phyloP scores from a whole-genome alignment of 2,113 vertebrate genomes.

The Saccopteryx leptura region DNA sequence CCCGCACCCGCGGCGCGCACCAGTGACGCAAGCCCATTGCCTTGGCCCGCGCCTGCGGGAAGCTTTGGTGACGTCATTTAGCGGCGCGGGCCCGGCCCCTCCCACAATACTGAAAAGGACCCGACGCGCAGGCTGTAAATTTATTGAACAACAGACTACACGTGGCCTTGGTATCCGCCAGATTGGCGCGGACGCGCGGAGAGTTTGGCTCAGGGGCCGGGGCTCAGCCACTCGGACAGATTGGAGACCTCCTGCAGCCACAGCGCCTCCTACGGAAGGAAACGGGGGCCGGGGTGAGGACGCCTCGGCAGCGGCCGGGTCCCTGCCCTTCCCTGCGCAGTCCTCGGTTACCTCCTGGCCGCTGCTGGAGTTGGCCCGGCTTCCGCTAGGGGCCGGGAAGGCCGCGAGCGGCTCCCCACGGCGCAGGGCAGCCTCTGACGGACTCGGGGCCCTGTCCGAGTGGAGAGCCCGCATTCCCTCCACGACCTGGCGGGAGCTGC shows the following conservation, averaged over 20 bases:
- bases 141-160: constrained; percentile 53
- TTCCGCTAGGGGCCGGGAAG: not conserved
- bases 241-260: constrained; percentile 82
- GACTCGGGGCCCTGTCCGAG: not conserved
- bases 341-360: constrained; percentile 37
- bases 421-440: not conserved
- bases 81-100: not conserved
- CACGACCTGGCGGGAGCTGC: not conserved
- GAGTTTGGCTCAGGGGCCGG: not conserved
- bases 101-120: not conserved
- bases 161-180: rapidly evolving
- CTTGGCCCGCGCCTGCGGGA: not conserved
- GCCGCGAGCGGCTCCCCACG: not conserved
- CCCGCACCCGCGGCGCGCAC: constrained; percentile 71
- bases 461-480: not conserved
- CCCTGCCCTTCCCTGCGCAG: not conserved
- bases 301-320: not conserved
- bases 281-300: not conserved
- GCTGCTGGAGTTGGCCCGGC: not conserved
- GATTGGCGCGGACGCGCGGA: too few relatives aligned
- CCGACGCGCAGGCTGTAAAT: not conserved
- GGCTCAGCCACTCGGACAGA: constrained; percentile 79
- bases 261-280: constrained; percentile 71
- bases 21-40: constrained; percentile 70
- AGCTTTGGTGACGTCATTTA: constrained; percentile 18